These are phyloP conservation scores for Thryonomys swinderianus DNA, from an alignment of 2,113 vertebrate species.

Conservation along the genomic window DNA sequence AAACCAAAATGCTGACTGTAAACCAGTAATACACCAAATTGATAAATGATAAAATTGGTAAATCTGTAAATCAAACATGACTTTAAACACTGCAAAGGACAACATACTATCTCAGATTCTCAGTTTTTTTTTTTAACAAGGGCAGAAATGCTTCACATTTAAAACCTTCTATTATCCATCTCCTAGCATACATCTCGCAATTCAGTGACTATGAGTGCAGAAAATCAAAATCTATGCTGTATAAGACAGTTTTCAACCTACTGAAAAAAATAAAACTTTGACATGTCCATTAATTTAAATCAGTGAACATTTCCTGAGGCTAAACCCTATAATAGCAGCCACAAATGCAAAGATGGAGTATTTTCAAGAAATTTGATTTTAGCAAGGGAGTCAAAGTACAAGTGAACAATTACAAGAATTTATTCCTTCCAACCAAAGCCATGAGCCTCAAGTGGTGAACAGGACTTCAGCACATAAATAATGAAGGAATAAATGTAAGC, in stretches of 20 bases:
- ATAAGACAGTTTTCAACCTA: not conserved
- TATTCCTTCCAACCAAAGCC: not conserved
- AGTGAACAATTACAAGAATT: not conserved
- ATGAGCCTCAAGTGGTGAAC: not conserved
- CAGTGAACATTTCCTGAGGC: not conserved
- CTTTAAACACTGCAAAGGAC: not conserved
- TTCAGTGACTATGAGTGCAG: not conserved
- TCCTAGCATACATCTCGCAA: not conserved
- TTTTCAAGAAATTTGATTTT: conserved; percentile 29
- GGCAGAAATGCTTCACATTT: conserved; percentile 4
- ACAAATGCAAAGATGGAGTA: not conserved
- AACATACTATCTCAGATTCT: not conserved
- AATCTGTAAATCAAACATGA: conserved; percentile 37
- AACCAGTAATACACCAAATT: not conserved
- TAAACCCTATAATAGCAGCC: not conserved
- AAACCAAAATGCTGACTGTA: not conserved
- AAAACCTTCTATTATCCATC: not conserved
- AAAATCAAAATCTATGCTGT: conserved; percentile 13
- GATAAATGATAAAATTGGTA: not conserved
- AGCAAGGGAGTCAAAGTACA: not conserved
- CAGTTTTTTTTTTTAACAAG: not conserved
- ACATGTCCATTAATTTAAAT: conserved; percentile 27
- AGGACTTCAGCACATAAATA: not conserved
- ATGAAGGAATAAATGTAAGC: not conserved
- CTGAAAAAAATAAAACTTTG: conserved; percentile 4